Percentiles rank a stretch among this genome's conserved stretches.
Evolutionary conservation across 2,113 vertebrate genomes (phyloP).

Genomic region (Prionailurus viverrinus): DNA sequence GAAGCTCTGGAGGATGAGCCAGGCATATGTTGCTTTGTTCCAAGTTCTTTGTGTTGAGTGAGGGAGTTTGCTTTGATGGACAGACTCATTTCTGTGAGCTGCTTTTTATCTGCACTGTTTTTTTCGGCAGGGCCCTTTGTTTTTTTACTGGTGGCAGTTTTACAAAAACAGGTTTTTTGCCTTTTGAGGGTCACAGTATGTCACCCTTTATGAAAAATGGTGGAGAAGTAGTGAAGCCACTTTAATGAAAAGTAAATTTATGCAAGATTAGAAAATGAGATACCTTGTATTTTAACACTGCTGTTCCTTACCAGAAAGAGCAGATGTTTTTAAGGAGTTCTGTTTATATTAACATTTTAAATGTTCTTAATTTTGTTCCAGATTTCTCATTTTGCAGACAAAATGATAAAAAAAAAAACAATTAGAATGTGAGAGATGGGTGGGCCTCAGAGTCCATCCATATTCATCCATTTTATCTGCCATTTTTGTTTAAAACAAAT

Average conservation of each 20-base stretch:
- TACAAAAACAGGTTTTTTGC: constrained; percentile 36
- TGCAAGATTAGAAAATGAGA: not conserved
- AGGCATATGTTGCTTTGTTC: constrained; percentile 65
- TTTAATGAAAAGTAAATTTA: constrained; percentile 11
- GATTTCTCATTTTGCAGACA: constrained; percentile 30
- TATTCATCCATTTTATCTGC: not conserved
- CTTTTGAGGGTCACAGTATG: constrained; percentile 60
- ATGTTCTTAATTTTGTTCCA: constrained; percentile 47
- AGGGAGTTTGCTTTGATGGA: not conserved
- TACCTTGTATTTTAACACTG: not conserved
- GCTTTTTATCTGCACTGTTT: not conserved
- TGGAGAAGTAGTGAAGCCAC: not conserved
- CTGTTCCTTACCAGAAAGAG: not conserved
- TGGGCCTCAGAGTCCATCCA: not conserved
- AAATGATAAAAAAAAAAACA: not conserved
- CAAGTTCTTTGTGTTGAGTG: constrained; percentile 23
- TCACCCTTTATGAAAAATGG: not conserved
- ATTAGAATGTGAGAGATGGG: not conserved
- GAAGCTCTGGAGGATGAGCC: not conserved
- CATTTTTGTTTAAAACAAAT: not conserved
- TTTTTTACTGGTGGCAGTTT: constrained; percentile 30
- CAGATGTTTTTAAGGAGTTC: constrained; percentile 52
- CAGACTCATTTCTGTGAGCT: constrained; percentile 4
- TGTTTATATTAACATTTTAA: constrained; percentile 52
- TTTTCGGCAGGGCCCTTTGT: not conserved